Percentiles rank a stretch among this genome's conserved stretches.
These are phyloP conservation scores for Caretta caretta DNA, from an alignment of 2,113 vertebrate genomes.

Conservation along the genomic window DNA sequence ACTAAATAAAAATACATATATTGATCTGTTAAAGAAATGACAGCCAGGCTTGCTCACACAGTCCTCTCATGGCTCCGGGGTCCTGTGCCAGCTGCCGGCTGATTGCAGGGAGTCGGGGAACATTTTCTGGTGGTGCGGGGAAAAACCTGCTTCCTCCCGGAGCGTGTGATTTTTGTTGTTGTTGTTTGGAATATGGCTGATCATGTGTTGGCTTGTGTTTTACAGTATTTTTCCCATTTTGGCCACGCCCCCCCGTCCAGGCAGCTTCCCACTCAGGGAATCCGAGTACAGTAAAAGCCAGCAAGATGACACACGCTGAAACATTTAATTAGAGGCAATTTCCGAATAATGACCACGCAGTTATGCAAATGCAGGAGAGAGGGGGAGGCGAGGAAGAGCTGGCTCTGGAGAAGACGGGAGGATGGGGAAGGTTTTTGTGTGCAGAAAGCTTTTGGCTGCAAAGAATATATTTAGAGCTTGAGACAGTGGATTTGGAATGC, in stretches of 20 bases:
- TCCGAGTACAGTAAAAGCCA: slow-evolving; percentile 87
- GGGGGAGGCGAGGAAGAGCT: neutral
- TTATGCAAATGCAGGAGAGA: neutral
- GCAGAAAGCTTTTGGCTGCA: slow-evolving; percentile 69
- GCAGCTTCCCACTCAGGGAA: slow-evolving; percentile 85
- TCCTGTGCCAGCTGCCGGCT: neutral
- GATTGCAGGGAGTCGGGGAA: neutral
- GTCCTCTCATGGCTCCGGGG: slow-evolving; percentile 6
- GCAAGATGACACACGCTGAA: slow-evolving; percentile 75
- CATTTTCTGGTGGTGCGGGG: neutral
- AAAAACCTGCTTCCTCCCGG: slow-evolving; percentile 5
- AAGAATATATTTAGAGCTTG: slow-evolving; percentile 91
- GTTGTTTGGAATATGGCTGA: slow-evolving; percentile 80
- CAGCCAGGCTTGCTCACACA: slow-evolving; percentile 12
- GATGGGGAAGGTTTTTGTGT: slow-evolving; percentile 51
- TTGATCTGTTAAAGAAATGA: neutral
- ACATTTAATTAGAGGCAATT: slow-evolving; percentile 76
- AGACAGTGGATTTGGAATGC: slow-evolving; percentile 93
- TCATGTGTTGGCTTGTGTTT: slow-evolving; percentile 86
- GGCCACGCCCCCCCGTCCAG: slow-evolving; percentile 90
- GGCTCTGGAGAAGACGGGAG: slow-evolving; percentile 30
- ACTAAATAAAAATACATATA: neutral
- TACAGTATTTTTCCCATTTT: slow-evolving; percentile 87
- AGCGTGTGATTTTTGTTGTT: slow-evolving; percentile 16
- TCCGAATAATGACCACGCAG: slow-evolving; percentile 43